Evolutionary conservation across 2,888 invertebrate species (phyloP), one percentile per base, ranked within the genome.

Genomic region (Epistrophe eligans): DNA sequence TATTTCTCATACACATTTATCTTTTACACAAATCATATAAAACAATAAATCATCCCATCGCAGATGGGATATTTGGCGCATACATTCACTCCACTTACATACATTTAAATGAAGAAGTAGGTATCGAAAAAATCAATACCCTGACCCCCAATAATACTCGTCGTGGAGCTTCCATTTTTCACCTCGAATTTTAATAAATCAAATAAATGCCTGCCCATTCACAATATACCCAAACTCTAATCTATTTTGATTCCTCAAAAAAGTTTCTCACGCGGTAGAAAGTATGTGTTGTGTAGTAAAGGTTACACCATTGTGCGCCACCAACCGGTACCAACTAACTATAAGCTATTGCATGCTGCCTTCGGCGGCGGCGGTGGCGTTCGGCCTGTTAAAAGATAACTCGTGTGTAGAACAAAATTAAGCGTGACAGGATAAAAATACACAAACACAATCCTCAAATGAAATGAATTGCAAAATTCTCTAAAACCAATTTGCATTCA

Each of bases 201-300:
- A 80, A 50, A 80, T 58, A 80, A 84, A 84, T 76, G 74, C 45
- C 8, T 43, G 64, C 79, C 55, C 71, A 70, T 50, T 45, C 57
- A 48, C 17, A 24, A 71, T 13, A 58, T 5, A 4, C 35, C 35
- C 19, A 40, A 38, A 19, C 8, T 40, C 13, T 38, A 19, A 60
- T 40, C 15, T 19, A 15, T 60, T 19, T 60, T 13, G 38, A 60
- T 60, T 19, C 60, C 38, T 8, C 8, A 3, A 28, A 43, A n/a
- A 15, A 13, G 15, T 48, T 66, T 9, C 96, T 93, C 95, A 95
- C 28, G 96, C 32, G 96, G 95, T 89, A 96, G 93, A 82, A 96
- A 95, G 89, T 95, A 95, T 89, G 32, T 32, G 5, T n/a, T n/a
- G n/a, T n/a, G n/a, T n/a, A n/a, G n/a, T 32, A 32, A 0, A 95